Evolutionary conservation across 2,113 vertebrate genomes (phyloP).

Genomic region (Mixornis gularis): DNA sequence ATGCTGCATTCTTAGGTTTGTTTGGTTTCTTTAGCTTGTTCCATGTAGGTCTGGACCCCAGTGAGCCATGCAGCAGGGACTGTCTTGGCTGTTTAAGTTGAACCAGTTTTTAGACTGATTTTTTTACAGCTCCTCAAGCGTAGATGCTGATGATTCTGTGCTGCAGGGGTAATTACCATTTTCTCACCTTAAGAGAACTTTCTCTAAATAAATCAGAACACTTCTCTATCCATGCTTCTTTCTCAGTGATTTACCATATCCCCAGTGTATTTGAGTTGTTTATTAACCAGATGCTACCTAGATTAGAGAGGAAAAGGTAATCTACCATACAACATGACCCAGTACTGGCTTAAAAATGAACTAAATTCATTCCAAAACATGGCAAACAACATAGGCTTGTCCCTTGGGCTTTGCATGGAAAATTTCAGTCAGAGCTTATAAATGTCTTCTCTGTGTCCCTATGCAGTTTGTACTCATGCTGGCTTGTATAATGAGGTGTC

Average conservation of each 20-base stretch:
- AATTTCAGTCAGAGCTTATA: background rate
- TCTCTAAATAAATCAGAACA: constrained; percentile 8
- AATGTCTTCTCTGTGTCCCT: background rate
- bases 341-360: constrained; percentile 26
- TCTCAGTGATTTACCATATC: constrained; percentile 8
- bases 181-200: constrained; percentile 33
- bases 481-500: background rate
- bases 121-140: background rate
- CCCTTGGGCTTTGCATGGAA: constrained; percentile 12
- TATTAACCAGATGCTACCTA: constrained; percentile 57
- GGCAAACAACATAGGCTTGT: background rate
- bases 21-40: background rate
- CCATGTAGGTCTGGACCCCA: background rate
- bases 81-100: background rate
- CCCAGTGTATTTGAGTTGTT: constrained; percentile 30
- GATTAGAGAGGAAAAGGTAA: constrained; percentile 34
- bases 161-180: constrained; percentile 13
- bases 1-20: background rate
- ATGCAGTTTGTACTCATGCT: background rate
- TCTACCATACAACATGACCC: constrained; percentile 13
- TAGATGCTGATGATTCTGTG: background rate
- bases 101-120: background rate
- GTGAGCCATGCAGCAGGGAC: background rate
- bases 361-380: background rate
- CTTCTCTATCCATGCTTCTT: background rate